Base-by-base conservation (phyloP, 2,888 invertebrate species). In the Chymomyza caudatula region DNA sequence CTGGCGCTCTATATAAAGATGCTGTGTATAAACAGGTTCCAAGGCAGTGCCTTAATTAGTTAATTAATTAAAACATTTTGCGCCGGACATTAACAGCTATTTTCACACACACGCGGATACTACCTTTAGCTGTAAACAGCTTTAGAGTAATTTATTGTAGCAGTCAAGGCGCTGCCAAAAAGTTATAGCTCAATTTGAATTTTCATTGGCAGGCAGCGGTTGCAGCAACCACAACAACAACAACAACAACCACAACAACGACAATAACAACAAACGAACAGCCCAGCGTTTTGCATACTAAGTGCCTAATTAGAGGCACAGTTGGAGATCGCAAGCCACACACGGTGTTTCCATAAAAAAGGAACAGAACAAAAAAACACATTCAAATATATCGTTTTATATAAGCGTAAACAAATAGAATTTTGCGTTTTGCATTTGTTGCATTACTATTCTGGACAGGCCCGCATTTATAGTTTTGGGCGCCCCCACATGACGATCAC, bases 251-350 rank as follows among this genome's bases (percentile, higher is more conserved):
- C 29, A 37, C 62, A 60, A 47, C 56, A 60, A 54, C 61, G 49
- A 53, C 64, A 62, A 25, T 22, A 75, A 62, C 71, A 64, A 43
- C 66, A 69, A 53, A 43, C 66, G 67, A 53, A 55, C 63, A 60
- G 55, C 61, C 67, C 62, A 76, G 63, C 69, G 71, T 66, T 76
- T 72, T 79, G 80, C 85, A 80, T 80, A 82, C 80, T 73, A 82
- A 85, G 65, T 74, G 85, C 60, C 77, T 85, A 61, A 80, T 80
- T 80, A 80, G 63, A 69, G 69, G 74, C 74, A 74, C 76, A 29
- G 42, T 53, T 56, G 25, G 56, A 29, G 55, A 25, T 63, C 71
- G 60, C 71, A 71, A 71, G 71, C 79, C 79, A 84, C 79, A 81
- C 79, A 80, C 85, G 69, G 65, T 71, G 76, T 51, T 60, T 62